Conservation (phyloP, 2,888 invertebrate genomes). For the Capitulum mitella region DNA sequence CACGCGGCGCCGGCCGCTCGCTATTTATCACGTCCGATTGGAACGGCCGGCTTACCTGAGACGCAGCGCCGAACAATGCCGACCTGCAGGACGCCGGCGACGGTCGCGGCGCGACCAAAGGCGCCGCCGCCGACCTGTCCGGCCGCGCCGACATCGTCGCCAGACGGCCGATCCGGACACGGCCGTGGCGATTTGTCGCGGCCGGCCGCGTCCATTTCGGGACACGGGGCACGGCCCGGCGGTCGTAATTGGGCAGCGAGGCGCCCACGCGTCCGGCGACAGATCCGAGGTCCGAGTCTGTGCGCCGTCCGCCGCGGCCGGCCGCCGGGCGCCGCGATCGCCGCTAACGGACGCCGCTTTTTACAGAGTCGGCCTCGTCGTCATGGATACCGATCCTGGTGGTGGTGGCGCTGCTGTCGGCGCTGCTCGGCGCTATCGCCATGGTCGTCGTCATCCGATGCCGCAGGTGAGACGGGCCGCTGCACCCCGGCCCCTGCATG, state of each 20-base stretch:
- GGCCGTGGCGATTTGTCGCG: no score
- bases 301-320: no score
- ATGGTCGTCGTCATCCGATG: conserved; percentile 13
- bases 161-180: no score
- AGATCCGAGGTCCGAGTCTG: no score
- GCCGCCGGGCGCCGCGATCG: not conserved
- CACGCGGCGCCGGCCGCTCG: not conserved
- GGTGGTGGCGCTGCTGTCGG: conserved; percentile 18
- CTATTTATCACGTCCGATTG: not conserved
- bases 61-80: not conserved
- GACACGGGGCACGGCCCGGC: no score
- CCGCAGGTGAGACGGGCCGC: not conserved
- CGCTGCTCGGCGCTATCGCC: conserved; percentile 9
- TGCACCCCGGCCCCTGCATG: not conserved
- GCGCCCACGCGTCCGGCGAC: no score
- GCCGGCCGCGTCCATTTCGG: no score
- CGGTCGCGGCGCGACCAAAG: no score
- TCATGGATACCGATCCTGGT: conserved; percentile 18
- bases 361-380: not conserved
- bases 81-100: not conserved
- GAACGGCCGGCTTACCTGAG: not conserved
- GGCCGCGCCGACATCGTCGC: no score
- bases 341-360: not conserved
- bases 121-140: not conserved
- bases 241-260: no score